Conservation (phyloP, 2,888 invertebrate species). For the Apodemia mormo region DNA sequence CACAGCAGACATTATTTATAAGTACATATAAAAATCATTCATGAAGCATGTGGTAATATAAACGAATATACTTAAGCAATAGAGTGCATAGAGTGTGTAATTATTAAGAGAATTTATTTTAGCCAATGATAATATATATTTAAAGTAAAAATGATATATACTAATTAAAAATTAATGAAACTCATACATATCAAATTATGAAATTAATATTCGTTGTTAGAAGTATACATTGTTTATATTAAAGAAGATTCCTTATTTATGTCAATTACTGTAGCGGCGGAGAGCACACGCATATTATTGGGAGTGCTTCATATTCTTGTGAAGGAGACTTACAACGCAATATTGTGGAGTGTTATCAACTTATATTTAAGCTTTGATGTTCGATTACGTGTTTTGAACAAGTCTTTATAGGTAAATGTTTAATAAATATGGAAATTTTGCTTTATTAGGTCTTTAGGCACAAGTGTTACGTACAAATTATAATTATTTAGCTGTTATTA, state of each 20-base stretch:
- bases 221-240: constrained; percentile 56
- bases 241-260: constrained; percentile 75
- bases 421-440: constrained; percentile 11
- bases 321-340: constrained; percentile 9
- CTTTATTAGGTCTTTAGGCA: constrained; percentile 14
- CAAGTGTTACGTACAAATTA: constrained; percentile 27
- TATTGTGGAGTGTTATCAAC: background rate
- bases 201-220: constrained; percentile 56
- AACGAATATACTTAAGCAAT: constrained; percentile 47
- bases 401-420: constrained; percentile 10
- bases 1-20: too few species aligned
- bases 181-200: constrained; percentile 74
- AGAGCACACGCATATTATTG: constrained; percentile 43
- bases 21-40: background rate
- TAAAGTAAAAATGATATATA: constrained; percentile 38
- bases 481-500: constrained; percentile 35
- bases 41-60: background rate
- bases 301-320: constrained; percentile 50
- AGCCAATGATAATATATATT: constrained; percentile 43
- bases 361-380: constrained; percentile 11
- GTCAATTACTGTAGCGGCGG: constrained; percentile 72
- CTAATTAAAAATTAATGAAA: constrained; percentile 48
- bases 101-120: constrained; percentile 56
- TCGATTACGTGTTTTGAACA: constrained; percentile 17
- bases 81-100: constrained; percentile 52